A percentile compares a stretch with the other conserved stretches of the same genome.
Conservation (phyloP, 2,888 invertebrate genomes). For the Meta bourneti region DNA sequence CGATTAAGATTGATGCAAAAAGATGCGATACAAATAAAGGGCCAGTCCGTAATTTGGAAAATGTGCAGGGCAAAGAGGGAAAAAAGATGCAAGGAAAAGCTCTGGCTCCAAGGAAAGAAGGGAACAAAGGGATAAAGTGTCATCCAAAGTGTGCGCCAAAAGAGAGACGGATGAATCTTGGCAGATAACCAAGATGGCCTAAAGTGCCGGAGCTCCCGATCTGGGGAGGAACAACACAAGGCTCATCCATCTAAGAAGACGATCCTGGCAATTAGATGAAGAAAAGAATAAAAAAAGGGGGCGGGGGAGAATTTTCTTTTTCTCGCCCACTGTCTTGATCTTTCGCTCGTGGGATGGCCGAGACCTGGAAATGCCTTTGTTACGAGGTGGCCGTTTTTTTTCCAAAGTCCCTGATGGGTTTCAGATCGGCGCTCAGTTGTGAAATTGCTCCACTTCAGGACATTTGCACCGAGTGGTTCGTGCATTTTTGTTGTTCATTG, state of each 20-base stretch:
- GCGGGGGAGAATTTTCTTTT: constrained; percentile 1
- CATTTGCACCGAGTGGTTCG: constrained; percentile 18
- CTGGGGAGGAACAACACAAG: constrained; percentile 15
- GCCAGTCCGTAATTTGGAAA: constrained; percentile 37
- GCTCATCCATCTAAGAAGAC: constrained; percentile 61
- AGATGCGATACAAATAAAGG: constrained; percentile 53
- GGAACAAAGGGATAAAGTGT: constrained; percentile 61
- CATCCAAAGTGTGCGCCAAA: constrained; percentile 19
- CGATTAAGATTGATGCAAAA: constrained; percentile 63
- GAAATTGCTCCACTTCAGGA: constrained; percentile 59
- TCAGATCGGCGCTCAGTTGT: constrained; percentile 54
- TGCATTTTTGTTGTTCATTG: background rate
- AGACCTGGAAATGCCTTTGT: constrained; percentile 32
- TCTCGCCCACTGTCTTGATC: background rate
- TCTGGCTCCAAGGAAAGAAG: background rate
- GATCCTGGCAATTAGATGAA: constrained; percentile 67
- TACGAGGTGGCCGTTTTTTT: constrained; percentile 35
- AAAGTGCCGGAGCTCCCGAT: constrained; percentile 48
- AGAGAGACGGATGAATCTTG: constrained; percentile 58
- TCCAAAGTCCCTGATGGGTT: constrained; percentile 44
- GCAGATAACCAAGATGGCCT: constrained; percentile 54
- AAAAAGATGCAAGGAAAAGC: background rate
- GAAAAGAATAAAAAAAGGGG: constrained; percentile 14
- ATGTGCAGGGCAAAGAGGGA: background rate
- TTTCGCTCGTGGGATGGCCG: constrained; percentile 3